phyloP scores from a whole-genome alignment of 2,113 vertebrate genomes.

The Australoheros scitulus region DNA sequence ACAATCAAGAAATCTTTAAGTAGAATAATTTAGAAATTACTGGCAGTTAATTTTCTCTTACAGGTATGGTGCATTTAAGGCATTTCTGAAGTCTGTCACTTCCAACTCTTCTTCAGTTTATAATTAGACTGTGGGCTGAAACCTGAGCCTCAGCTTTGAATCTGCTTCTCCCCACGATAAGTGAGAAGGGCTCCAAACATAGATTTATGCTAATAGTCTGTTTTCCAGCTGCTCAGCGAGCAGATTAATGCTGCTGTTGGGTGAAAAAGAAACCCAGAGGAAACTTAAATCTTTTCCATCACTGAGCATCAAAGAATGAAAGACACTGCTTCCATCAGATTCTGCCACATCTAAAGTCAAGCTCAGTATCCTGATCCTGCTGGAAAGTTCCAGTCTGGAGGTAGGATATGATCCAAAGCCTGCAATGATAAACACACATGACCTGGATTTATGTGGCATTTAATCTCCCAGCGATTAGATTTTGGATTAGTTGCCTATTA shows the following conservation, averaged over 20 bases:
- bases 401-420: background rate
- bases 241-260: conserved; percentile 14
- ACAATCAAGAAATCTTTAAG: background rate
- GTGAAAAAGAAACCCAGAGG: background rate
- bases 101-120: conserved; percentile 14
- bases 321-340: background rate
- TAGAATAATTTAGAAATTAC: background rate
- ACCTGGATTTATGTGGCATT: background rate
- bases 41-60: background rate
- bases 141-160: conserved; percentile 43
- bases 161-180: conserved; percentile 57
- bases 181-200: conserved; percentile 64
- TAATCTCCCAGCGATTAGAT: conserved; percentile 1
- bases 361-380: background rate
- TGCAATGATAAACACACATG: conserved; percentile 6
- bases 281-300: conserved; percentile 20
- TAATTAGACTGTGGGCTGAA: conserved; percentile 60
- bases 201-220: conserved; percentile 50
- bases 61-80: background rate
- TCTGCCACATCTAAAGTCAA: background rate
- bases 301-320: background rate
- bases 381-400: background rate
- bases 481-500: conserved; percentile 32
- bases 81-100: background rate
- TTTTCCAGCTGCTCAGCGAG: conserved; percentile 31